Base-by-base conservation (phyloP, 2,113 vertebrate species). In the Tenrec ecaudatus region DNA sequence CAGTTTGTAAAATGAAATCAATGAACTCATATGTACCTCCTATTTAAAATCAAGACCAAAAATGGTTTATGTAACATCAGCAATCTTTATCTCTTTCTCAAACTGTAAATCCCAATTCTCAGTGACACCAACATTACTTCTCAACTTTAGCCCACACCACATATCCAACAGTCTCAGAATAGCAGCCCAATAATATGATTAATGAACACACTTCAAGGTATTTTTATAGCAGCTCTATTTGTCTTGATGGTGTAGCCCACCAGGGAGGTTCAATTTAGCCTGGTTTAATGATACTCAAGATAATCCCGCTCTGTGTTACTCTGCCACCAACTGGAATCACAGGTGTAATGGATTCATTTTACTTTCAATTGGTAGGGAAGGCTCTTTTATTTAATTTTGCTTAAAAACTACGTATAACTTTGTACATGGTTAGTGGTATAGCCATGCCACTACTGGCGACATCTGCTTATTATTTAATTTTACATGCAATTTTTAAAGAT, bases 331-430 rank as follows among this genome's bases (percentile, higher is more conserved):
- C 68, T 75, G 60, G 7, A 91, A 71, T 89, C 77, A 31, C 31
- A 60, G 17, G 57, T 68, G 2, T 80, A 82, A 53, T 93, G 89
- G 75, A 73, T 93, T 89, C 40, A 82, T 80, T 85, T 91, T 81
- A 78, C 40, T 58, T 89, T 16, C 31, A 88, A 23, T 90, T 93
- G 58, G 89, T 75, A 75, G 33, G 23, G 43, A 62, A 15, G 23
- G n/a, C 23, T n/a, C 85, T 88, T 91, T 89, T 53, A 81, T 95
- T 95, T 88, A 71, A 75, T 90, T 94, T 68, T 95, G 81, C 88
- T 92, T 92, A 58, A 73, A 92, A 96, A 92, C 88, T 82, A 62
- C 58, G 53, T 57, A 14, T 76, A 69, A 71, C 79, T 78, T 16
- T 29, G 84, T 75, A 27, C 31, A 71, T 36, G 20, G 71, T 73